These are phyloP conservation scores for Drosophila rubida DNA, from an alignment of 2,888 invertebrate genomes.

Conservation along the genomic window DNA sequence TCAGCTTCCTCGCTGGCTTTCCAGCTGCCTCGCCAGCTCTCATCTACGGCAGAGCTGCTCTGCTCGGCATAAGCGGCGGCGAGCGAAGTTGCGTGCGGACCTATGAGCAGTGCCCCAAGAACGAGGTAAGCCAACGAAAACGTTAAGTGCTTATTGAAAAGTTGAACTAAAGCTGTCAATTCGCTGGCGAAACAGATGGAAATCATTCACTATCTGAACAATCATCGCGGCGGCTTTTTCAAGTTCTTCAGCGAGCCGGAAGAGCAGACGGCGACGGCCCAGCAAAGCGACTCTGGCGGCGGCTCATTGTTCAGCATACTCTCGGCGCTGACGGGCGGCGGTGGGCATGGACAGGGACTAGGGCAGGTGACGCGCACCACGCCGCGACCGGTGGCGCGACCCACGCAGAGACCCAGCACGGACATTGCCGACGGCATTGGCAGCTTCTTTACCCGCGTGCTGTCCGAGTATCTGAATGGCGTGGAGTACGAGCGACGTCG, in stretches of 20 bases:
- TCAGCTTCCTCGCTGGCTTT: slow-evolving; percentile 82
- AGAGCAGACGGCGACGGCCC: slow-evolving; percentile 69
- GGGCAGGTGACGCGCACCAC: slow-evolving; percentile 64
- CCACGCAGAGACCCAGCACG: slow-evolving; percentile 65
- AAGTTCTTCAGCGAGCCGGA: slow-evolving; percentile 89
- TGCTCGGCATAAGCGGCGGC: slow-evolving; percentile 89
- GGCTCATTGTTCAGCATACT: slow-evolving; percentile 78
- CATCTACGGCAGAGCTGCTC: slow-evolving; percentile 90
- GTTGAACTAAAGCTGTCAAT: slow-evolving; percentile 12
- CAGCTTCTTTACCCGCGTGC: slow-evolving; percentile 82
- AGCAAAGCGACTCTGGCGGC: slow-evolving; percentile 46
- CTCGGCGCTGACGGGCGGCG: slow-evolving; percentile 71
- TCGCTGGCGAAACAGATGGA: slow-evolving; percentile 86
- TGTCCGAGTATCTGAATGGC: slow-evolving; percentile 81
- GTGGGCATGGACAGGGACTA: slow-evolving; percentile 20
- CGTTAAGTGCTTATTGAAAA: slow-evolving; percentile 44
- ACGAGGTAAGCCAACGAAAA: slow-evolving; percentile 83
- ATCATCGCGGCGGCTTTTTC: slow-evolving; percentile 94
- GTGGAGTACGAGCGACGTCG: slow-evolving; percentile 78
- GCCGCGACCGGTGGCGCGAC: slow-evolving; percentile 58
- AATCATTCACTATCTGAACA: slow-evolving; percentile 92
- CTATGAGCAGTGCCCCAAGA: slow-evolving; percentile 90
- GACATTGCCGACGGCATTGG: slow-evolving; percentile 81
- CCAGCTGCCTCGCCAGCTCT: slow-evolving; percentile 87
- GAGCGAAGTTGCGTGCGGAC: slow-evolving; percentile 85